Conservation (phyloP, 1,140 invertebrate genomes). For the Heliconius hermathena region DNA sequence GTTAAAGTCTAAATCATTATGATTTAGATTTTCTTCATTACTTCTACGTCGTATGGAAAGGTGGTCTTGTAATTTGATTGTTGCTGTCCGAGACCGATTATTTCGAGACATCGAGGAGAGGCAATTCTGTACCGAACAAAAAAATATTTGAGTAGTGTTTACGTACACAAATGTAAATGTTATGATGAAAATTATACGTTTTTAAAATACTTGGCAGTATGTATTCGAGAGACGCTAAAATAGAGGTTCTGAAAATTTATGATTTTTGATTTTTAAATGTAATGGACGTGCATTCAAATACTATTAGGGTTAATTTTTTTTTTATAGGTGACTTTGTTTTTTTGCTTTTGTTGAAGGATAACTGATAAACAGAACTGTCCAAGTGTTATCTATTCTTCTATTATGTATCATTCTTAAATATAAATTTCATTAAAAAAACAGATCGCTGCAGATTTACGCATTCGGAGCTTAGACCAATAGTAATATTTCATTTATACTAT, state of each 20-base stretch:
- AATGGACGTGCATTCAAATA: too few species aligned
- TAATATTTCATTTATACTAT: too few species aligned
- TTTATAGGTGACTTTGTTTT: too few species aligned
- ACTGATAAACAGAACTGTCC: not conserved
- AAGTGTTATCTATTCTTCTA: too few species aligned
- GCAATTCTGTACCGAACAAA: not conserved
- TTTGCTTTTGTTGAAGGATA: too few species aligned
- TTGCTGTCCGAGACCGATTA: not conserved
- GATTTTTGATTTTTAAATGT: too few species aligned
- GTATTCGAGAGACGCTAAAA: not conserved
- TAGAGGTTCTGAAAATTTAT: not conserved
- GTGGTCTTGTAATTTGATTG: not conserved
- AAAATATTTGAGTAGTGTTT: not conserved
- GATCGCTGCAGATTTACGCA: too few species aligned
- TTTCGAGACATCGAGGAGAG: not conserved
- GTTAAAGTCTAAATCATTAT: not conserved
- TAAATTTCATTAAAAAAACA: too few species aligned
- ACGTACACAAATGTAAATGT: not conserved
- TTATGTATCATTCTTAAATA: too few species aligned
- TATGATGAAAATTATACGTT: slow-evolving; percentile 1
- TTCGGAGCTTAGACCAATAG: too few species aligned
- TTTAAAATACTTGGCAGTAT: not conserved
- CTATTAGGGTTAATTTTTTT: too few species aligned
- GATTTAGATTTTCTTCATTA: not conserved
- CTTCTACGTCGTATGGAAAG: not conserved